These are phyloP conservation scores for Meloidogyne exigua DNA, from an alignment of 1,140 invertebrate species.

Conservation along the genomic window DNA sequence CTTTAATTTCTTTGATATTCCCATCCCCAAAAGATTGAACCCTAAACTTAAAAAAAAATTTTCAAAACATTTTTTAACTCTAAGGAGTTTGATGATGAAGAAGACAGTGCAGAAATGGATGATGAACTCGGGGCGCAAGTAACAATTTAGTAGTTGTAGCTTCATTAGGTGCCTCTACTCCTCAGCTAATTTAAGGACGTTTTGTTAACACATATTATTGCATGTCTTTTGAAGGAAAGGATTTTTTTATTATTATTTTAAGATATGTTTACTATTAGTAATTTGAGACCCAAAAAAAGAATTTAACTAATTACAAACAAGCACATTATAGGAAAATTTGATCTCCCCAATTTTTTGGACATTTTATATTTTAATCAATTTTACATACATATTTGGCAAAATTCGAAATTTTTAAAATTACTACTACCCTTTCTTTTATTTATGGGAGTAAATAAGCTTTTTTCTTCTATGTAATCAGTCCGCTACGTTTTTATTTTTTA, in stretches of 20 bases:
- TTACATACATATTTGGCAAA: not conserved
- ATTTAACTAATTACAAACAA: not conserved
- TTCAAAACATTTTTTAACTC: not conserved
- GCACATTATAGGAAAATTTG: not conserved
- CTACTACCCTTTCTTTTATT: too few species aligned
- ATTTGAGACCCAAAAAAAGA: not conserved
- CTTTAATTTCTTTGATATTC: too few species aligned
- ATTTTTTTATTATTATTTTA: slow-evolving; percentile 14
- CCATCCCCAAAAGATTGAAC: not conserved
- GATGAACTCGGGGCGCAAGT: slow-evolving; percentile 30
- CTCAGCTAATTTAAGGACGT: not conserved
- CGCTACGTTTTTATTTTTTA: too few species aligned
- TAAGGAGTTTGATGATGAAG: slow-evolving; percentile 26
- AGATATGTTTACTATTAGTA: not conserved
- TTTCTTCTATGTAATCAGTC: too few species aligned
- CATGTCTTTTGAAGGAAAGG: not conserved
- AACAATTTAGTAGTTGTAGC: not conserved
- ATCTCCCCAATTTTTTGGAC: not conserved
- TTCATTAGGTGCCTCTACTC: not conserved
- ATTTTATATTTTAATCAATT: not conserved
- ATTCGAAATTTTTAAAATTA: not conserved
- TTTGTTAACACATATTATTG: not conserved
- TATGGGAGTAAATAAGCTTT: not conserved
- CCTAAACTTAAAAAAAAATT: not conserved
- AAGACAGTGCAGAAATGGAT: slow-evolving; percentile 22